Evolutionary conservation across 2,797 vertebrate species (phyloP), one percentile per base, ranked within the genome.

Genomic region (Echiichthys vipera): DNA sequence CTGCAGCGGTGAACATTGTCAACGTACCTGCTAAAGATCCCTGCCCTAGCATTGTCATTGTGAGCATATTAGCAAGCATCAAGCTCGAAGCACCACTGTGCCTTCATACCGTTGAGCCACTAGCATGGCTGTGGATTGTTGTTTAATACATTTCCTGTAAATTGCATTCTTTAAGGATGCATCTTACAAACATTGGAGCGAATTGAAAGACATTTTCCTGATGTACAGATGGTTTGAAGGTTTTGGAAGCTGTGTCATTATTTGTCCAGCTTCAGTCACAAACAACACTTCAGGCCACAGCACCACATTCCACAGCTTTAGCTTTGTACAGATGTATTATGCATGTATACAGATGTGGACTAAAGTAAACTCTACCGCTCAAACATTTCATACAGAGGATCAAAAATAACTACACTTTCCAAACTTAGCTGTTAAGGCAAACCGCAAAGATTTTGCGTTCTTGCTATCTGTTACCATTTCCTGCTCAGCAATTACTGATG

Each of bases 321-420:
- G 37, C 40, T 77, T 61, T 74, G 73, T 64, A 45, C n/a, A 49
- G 51, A 64, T 74, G 78, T 82, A 59, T 64, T n/a, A 22, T 76
- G 69, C 47, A 67, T 78, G 63, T 51, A 64, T 53, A 77, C 53
- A 77, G 67, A 80, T 37, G 71, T 49, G 47, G 74, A 45, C 55
- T 61, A 30, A 77, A 67, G 67, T 71, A 69, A 87, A 87, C 78
- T 56, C 10, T 71, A 49, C 22, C 5, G 17, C 53, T 72, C 58
- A 79, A 81, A 83, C 62, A 71, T 80, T 81, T 88, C 51, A 78
- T 83, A 66, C 58, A 56, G 27, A 50, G 75, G 40, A 69, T 71
- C 72, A 75, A 74, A 85, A 84, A 89, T 53, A 82, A 64, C 69
- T 74, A 81, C 25, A 37, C 34, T 63, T 71, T 77, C 64, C 71